Evolutionary conservation across 2,113 vertebrate genomes (phyloP), one percentile per base, ranked within the genome.

Genomic region (Neogobius melanostomus): DNA sequence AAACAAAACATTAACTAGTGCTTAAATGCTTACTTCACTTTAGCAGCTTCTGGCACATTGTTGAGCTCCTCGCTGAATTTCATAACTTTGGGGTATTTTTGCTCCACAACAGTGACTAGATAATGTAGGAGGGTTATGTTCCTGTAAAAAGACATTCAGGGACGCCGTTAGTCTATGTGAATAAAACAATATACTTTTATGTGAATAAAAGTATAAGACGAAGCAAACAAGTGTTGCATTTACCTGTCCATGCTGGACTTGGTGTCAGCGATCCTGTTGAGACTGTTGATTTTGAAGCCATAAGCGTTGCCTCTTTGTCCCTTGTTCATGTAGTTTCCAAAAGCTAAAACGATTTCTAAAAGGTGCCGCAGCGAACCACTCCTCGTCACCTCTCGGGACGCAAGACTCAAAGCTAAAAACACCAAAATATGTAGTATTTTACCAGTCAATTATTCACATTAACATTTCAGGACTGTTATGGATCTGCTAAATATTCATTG

Each of bases 311-410:
- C 88, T 49, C 86, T 69, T 36, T 89, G 88, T 45, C 88, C 88
- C 75, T 85, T 89, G 77, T 89, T 89, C 88, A 89, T 89, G 61
- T 84, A 89, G 76, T 89, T 89, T 21, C 88, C 88, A 5, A 89
- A 80, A 53, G 88, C 88, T 63, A 89, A 71, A 2, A 88, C 75
- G 62, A 89, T 81, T 61, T 89, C 84, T 0, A 89, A 78, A 36
- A 89, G 73, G 68, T 88, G 86, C 36, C 48, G 54, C 10, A 89
- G 77, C 0, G 42, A 6, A 46, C 14, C 1, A 4, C 88, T 88
- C 63, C 68, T 52, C 0, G 79, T 50, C 51, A 88, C 66, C 68
- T 89, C 86, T 16, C 14, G 46, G 49, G 86, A 89, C 0, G 86
- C 88, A 0, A 76, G 71, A 46, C n/a, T 65, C 47, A 89, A 72